These are phyloP conservation scores for Flexamia atlantica DNA, from an alignment of 2,888 invertebrate species.

Conservation along the genomic window DNA sequence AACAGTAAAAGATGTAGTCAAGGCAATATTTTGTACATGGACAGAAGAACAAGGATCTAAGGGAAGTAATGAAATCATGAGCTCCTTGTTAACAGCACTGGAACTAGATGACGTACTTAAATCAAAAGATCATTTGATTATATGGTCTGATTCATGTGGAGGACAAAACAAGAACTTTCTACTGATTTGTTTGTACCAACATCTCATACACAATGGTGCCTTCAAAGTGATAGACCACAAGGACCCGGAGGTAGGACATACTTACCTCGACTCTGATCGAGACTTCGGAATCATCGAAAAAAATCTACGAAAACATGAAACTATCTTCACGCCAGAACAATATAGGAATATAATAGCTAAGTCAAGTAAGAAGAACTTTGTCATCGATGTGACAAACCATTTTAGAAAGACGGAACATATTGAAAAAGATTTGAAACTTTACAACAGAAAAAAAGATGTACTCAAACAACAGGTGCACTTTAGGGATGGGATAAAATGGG, in stretches of 20 bases:
- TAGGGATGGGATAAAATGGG: slow-evolving; percentile 70
- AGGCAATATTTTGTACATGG: slow-evolving; percentile 67
- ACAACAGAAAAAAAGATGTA: slow-evolving; percentile 68
- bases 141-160: slow-evolving; percentile 63
- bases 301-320: slow-evolving; percentile 70
- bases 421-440: slow-evolving; percentile 63
- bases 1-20: slow-evolving; percentile 64
- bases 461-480: slow-evolving; percentile 69
- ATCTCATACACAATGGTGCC: slow-evolving; percentile 68
- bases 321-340: slow-evolving; percentile 69
- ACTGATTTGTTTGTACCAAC: slow-evolving; percentile 60
- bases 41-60: slow-evolving; percentile 66
- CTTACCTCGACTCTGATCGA: slow-evolving; percentile 72
- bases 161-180: slow-evolving; percentile 66
- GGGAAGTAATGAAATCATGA: slow-evolving; percentile 64
- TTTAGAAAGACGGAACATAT: slow-evolving; percentile 67
- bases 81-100: slow-evolving; percentile 60
- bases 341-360: slow-evolving; percentile 70
- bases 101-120: slow-evolving; percentile 58
- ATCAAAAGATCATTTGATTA: slow-evolving; percentile 69
- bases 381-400: slow-evolving; percentile 69
- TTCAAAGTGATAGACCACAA: slow-evolving; percentile 72
- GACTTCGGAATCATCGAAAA: slow-evolving; percentile 72
- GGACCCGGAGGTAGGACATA: slow-evolving; percentile 72
- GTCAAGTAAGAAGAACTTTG: slow-evolving; percentile 68